Evolutionary conservation across 2,797 vertebrate genomes (phyloP).

Genomic region (Numenius phaeopus): DNA sequence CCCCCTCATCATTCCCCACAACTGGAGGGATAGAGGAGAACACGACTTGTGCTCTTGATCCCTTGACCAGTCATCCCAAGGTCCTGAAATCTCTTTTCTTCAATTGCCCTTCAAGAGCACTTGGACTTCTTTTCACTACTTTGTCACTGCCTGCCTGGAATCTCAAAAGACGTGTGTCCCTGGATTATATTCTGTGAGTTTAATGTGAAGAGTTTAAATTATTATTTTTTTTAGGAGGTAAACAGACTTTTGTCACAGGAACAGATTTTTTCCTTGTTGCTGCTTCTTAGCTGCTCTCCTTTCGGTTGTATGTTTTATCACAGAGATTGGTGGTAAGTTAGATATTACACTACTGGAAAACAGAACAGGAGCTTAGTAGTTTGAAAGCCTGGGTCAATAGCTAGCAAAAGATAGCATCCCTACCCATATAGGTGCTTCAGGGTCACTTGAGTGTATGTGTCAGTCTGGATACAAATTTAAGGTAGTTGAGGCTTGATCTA

Average conservation of each 20-base stretch:
- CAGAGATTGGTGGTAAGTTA: not conserved
- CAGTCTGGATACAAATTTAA: not conserved
- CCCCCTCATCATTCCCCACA: no score
- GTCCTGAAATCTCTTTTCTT: no score
- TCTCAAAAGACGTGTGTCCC: not conserved
- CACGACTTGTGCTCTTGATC: no score
- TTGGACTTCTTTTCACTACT: no score
- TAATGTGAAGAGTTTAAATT: not conserved
- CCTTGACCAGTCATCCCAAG: no score
- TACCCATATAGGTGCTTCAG: not conserved
- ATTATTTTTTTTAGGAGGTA: not conserved
- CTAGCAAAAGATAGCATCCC: not conserved
- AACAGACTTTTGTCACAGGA: not conserved
- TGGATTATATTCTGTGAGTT: not conserved
- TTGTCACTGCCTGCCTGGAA: no score
- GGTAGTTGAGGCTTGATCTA: not conserved
- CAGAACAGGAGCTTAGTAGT: not conserved
- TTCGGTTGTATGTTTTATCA: not conserved
- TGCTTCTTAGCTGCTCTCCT: not conserved
- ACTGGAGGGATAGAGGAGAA: no score
- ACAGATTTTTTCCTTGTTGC: not conserved
- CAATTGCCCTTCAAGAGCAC: no score
- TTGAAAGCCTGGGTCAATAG: not conserved
- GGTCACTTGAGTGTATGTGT: not conserved
- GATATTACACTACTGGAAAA: not conserved